Conservation (phyloP, 2,888 invertebrate genomes). For the Piscicola geometra region DNA sequence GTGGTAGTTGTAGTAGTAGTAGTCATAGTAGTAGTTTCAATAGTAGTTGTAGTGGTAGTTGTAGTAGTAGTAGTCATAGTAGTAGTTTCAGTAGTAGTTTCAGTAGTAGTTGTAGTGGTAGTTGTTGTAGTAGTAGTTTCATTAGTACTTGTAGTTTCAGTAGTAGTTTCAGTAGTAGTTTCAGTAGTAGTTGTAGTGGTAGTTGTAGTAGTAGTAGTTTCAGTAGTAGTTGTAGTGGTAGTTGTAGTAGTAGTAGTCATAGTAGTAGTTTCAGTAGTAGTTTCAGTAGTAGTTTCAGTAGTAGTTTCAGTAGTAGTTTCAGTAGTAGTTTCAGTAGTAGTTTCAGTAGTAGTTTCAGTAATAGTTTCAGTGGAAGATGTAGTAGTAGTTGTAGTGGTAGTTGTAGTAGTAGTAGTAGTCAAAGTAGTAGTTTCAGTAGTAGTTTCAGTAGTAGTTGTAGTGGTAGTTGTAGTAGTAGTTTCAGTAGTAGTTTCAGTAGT, state of each 20-base stretch:
- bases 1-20: constrained; percentile 36
- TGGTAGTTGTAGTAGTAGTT: too few relatives aligned
- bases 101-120: constrained; percentile 7
- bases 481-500: constrained; percentile 28
- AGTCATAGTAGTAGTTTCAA: constrained; percentile 36
- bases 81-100: not conserved
- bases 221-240: constrained; percentile 37
- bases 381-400: too few relatives aligned
- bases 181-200: constrained; percentile 33
- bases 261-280: constrained; percentile 37
- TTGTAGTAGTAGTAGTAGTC: too few relatives aligned
- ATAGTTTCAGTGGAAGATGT: not conserved
- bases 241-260: constrained; percentile 35
- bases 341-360: constrained; percentile 27
- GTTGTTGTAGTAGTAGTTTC: not conserved
- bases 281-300: constrained; percentile 4
- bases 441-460: constrained; percentile 17
- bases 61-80: not conserved
- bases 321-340: constrained; percentile 23
- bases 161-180: not conserved
- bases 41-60: constrained; percentile 34
- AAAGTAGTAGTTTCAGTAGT: too few relatives aligned
- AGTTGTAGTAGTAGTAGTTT: constrained; percentile 36
- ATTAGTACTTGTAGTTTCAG: not conserved
- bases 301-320: not conserved